Base-by-base conservation (phyloP, 2,113 vertebrate species). In the Daubentonia madagascariensis region DNA sequence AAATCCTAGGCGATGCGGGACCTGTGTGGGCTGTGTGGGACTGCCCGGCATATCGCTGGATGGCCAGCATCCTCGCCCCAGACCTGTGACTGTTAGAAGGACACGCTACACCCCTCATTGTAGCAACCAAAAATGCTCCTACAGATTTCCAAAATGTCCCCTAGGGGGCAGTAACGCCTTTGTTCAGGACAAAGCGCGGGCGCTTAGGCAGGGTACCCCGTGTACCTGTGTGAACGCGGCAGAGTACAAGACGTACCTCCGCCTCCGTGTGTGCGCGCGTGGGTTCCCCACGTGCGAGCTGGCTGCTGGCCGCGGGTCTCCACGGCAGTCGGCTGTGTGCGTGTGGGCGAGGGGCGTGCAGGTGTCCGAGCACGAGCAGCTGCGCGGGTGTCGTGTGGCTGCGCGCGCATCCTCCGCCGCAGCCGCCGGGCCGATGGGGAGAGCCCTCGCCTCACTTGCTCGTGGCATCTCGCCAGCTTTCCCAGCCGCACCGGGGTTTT, bases 81-180 rank as follows among this genome's bases (percentile, higher is more conserved):
- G 43, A 84, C 57, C 35, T 72, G 35, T 68, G 84, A 83, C 70
- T 92, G 28, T 89, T 85, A 73, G n/a, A 79, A 79, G 28, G 32
- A 63, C 14, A 91, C 16, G 54, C 43, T 75, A 50, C 57, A 85
- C 13, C 8, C 25, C 13, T 40, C n/a, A 2, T 45, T 45, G 45
- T 57, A 43, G 45, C 73, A 81, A 93, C 40, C 52, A 81, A 87
- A 92, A 96, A 63, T 75, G 48, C 57, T 50, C 43, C 75, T 87
- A 50, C 40, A 86, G 32, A 86, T 92, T 95, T 93, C 73, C 50
- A 68, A 92, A 87, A 63, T 96, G 63, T 75, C 79, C 90, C 12
- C 84, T 97, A 93, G 97, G 35, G 89, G 92, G 92, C 90, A 95
- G 84, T 91, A 92, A 65, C 30, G 23, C 37, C 80, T 92, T 90